Base-by-base conservation (phyloP, 92 coral and sea anemone genomes). In the Montipora capitata region DNA sequence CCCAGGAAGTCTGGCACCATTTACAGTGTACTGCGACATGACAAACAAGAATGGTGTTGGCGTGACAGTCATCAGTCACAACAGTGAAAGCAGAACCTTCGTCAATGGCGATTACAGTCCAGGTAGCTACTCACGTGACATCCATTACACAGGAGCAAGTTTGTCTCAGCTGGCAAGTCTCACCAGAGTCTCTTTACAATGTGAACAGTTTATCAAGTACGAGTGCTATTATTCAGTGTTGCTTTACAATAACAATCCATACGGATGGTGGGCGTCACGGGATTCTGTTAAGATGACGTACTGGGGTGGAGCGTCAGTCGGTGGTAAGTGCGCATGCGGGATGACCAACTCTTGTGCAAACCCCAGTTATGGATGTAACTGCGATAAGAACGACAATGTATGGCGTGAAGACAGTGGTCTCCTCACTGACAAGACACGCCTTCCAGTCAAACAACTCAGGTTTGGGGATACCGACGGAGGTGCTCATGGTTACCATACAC, bases 381-480 rank as follows among this genome's bases (percentile, higher is more conserved):
- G 96, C 48, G 96, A 93, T 64, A 81, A 15, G 48, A 78, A 92
- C 16, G 90, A 89, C 63, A 0, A 0, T 0, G 81, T 49, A 6
- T 85, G 94, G 89, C 83, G 93, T 45, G 94, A 88, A 82, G 97
- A 94, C 84, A 85, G 90, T 48, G 97, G 95, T n/a, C 79, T 81
- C 18, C 89, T 94, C 39, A 92, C 87, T 7, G 96, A 94, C 75
- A 91, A 84, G 58, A 41, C 90, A 10, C 69, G 71, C 5, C 88
- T 94, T 40, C 96, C 96, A 20, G 96, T 94, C 13, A 78, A 86
- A 84, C 90, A 84, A 43, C 82, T 91, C 40, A 79, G 92, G 76
- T 73, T 90, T 62, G 91, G 91, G 35, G 87, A 87, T 38, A 48
- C 67, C 51, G 7, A 3, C 35, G 35, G 35, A 27, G 35, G 35